Evolutionary conservation across 2,797 vertebrate species (phyloP), one percentile per base, ranked within the genome.

Genomic region (Chloroceryle amazona): DNA sequence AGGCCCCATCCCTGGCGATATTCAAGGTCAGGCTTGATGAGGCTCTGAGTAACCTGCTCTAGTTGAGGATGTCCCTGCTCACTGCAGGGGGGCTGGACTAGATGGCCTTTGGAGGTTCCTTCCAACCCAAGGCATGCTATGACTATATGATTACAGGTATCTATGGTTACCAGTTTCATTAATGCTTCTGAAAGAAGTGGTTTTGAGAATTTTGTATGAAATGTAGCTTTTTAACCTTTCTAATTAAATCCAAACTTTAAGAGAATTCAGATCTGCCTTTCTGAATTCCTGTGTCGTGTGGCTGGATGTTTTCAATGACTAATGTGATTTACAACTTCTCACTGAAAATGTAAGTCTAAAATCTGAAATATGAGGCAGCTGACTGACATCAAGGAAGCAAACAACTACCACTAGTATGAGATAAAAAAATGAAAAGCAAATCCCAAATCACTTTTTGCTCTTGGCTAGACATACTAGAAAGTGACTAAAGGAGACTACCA

Each of bases 161-260:
- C 68, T 22, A 67, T 3, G 12, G 26, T 47, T 78, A 73, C n/a
- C 74, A 71, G 37, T 62, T 44, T 90, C 85, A 33, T 61, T 88
- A 33, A 16, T 90, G 37, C 60, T 92, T 82, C 82, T 61, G 35
- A 52, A 71, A 37, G 49, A 94, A 67, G 37, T 21, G 20, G 11
- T 82, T 83, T 62, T 76, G 55, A 92, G 42, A 60, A 58, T 49
- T 71, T 70, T 41, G 33, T 46, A 52, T 35, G 41, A 91, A 67
- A 87, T 71, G 44, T 60, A 22, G 17, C 52, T 85, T 91, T 84
- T 82, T 44, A 80, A 19, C 31, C n/a, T 80, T 86, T 61, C 52
- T 86, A 81, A 75, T 57, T 67, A 90, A 92, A 94, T 81, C 16
- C 79, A 92, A 93, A 89, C 44, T 89, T 80, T 13, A 62, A 54